Evolutionary conservation across 2,113 vertebrate species (phyloP).

Genomic region (Poicephalus gulielmi): DNA sequence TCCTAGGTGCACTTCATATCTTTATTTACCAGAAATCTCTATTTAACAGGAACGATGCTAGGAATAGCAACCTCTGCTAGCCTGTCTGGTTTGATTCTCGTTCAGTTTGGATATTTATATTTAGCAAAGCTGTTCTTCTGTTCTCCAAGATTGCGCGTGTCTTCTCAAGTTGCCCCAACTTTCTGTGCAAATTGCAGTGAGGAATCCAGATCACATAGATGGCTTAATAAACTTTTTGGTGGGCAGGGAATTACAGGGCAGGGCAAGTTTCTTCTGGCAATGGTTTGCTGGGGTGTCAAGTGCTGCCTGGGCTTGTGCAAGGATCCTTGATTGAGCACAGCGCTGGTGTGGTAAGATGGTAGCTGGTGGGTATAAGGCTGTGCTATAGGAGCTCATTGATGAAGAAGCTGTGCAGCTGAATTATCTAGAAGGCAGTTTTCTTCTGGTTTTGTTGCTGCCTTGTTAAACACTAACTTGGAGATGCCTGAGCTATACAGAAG

Average conservation of each 20-base stretch:
- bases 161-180: neutral
- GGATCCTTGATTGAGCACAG: neutral
- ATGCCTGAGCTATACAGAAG: neutral
- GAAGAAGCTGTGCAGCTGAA: neutral
- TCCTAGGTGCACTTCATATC: neutral
- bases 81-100: neutral
- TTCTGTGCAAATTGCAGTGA: neutral
- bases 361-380: neutral
- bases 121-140: neutral
- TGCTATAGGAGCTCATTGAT: neutral
- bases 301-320: neutral
- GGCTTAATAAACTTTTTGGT: neutral
- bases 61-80: neutral
- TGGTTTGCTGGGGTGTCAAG: neutral
- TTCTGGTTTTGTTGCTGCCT: neutral
- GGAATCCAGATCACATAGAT: neutral
- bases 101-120: neutral
- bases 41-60: neutral
- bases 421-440: neutral
- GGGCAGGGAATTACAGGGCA: neutral
- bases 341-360: neutral
- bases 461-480: neutral
- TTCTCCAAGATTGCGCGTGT: neutral
- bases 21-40: conserved; percentile 2
- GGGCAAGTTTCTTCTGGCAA: neutral